Evolutionary conservation across 2,797 vertebrate genomes (phyloP), one percentile per base, ranked within the genome.

Genomic region (Fringilla coelebs): DNA sequence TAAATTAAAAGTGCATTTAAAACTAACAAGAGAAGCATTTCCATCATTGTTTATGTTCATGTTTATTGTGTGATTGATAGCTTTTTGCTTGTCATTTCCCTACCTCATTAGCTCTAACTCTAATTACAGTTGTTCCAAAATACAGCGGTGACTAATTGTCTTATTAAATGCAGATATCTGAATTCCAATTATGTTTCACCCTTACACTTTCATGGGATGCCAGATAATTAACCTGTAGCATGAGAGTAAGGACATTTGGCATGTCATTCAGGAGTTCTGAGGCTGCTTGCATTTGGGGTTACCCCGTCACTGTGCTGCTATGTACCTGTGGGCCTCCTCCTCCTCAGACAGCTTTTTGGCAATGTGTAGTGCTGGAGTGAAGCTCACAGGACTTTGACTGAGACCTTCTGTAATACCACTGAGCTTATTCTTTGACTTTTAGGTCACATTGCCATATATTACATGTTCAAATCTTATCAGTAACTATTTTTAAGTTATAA

Each of bases 101-200:
- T 75, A 58, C 43, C 18, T 96, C 79, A 75, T 94, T 95, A 92
- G 62, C 74, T 88, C 4, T 80, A 71, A 74, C 65, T 96, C 55
- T 93, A 92, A 95, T 94, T 96, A 87, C 26, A 71, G 21, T 87
- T 94, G 70, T 93, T 87, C 70, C 62, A 90, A 85, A 96, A 85
- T 93, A 72, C 34, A 88, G 10, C 65, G 93, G 86, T 89, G 80
- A 80, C 65, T 92, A 85, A 95, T 88, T 74, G 65, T 90, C 86
- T 83, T 89, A 85, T 87, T 96, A 90, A 94, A 77, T 61, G 67
- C 49, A 83, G 46, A 54, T 82, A 74, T 65, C 81, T 71, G 68
- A 94, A 87, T 95, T 71, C 77, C 77, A 92, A 34, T 97, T 87
- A 82, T 49, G 16, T 43, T 89, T 85, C 75, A 80, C 65, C 76